A percentile compares a stretch with the other conserved stretches of the same genome.
Evolutionary conservation across 2,113 vertebrate genomes (phyloP).

Genomic region (Tupaia chinensis): DNA sequence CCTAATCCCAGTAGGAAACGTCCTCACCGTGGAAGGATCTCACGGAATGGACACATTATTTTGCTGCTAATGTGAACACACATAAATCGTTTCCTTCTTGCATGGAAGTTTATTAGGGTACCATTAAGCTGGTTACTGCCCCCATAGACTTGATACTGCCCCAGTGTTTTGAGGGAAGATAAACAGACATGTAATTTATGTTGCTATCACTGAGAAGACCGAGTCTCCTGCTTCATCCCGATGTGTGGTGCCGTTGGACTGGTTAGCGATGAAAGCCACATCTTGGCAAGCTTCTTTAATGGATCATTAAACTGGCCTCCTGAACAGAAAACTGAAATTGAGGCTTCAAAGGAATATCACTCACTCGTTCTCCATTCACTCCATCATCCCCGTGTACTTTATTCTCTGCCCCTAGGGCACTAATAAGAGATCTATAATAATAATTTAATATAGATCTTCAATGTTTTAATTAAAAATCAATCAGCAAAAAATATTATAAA

Average conservation of each 20-base stretch:
- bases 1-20: slow-evolving; percentile 28
- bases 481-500: slow-evolving; percentile 33
- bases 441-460: slow-evolving; percentile 32
- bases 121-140: not conserved
- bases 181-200: not conserved
- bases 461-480: slow-evolving; percentile 66
- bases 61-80: not conserved
- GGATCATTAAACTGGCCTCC: not conserved
- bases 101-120: slow-evolving; percentile 9
- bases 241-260: accelerated
- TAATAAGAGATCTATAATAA: not conserved
- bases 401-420: not conserved
- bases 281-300: not conserved
- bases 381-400: not conserved
- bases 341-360: not conserved
- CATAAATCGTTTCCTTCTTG: slow-evolving; percentile 24
- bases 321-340: not conserved
- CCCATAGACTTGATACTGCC: not conserved
- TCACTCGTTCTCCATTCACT: not conserved
- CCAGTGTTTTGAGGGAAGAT: slow-evolving; percentile 13
- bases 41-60: not conserved
- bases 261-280: not conserved
- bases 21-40: not conserved
- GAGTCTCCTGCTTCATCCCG: not conserved
- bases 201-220: not conserved